Evolutionary conservation across 2,113 vertebrate genomes (phyloP), one percentile per base, ranked within the genome.

Genomic region (Nannobrachium achirus): DNA sequence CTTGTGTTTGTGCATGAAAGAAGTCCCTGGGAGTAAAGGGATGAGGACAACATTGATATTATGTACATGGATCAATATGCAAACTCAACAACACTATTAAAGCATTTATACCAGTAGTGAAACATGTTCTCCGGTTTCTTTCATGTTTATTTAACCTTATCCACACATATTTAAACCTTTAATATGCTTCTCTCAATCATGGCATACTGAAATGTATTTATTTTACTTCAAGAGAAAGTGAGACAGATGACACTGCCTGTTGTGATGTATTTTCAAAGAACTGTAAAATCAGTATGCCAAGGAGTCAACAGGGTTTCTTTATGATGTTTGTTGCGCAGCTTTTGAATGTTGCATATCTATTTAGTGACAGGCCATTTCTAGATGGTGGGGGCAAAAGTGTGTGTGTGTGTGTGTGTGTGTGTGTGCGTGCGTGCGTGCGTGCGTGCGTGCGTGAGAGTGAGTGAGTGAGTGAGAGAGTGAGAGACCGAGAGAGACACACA

Each of bases 181-280:
- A 44, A 44, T 44, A 10, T 44, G 41, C 41, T 44, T 8, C 49
- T 0, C 48, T 73, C 39, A 46, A 57, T 42, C 20, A 44, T 50
- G 56, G 60, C 11, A 1, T 16, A 1, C 53, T 10, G 33, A 18
- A 15, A 57, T 13, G 66, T 61, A 53, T 48, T 40, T 57, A 2
- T 42, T 58, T 69, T 38, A n/a, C n/a, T n/a, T n/a, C n/a, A 69
- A 63, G 66, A 48, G n/a, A 2, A 10, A 51, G 56, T 62, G 15
- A 55, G 65, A 72, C 61, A 0, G 51, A 81, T 79, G 46, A 39
- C 64, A 56, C 50, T 33, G 25, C 25, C 25, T 33, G 25, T 33
- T 33, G 25, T 33, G 25, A 33, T 33, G 25, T 33, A 3, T 33
- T 33, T 33, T 33, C 25, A 33, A 33, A 33, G 25, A 33, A 5